Evolutionary conservation across 2,797 vertebrate species (phyloP).

Genomic region (Pangasius macronema): DNA sequence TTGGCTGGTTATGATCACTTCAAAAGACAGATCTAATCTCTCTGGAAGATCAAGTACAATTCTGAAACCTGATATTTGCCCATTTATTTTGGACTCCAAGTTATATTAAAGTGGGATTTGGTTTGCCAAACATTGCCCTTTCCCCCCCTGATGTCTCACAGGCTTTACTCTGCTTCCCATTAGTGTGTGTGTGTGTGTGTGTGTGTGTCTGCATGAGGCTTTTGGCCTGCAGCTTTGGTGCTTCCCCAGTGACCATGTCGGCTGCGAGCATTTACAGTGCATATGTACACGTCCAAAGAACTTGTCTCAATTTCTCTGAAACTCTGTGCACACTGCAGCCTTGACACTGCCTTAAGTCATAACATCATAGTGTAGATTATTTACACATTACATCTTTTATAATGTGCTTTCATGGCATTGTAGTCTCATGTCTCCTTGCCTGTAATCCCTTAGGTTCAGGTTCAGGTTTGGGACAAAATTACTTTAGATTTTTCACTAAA

Average conservation of each 20-base stretch:
- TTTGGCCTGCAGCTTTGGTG: conserved; percentile 71
- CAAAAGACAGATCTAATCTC: conserved; percentile 82
- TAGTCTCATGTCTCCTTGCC: background rate
- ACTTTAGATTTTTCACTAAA: conserved; percentile 17
- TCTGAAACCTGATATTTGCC: conserved; percentile 81
- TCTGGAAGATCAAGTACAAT: conserved; percentile 72
- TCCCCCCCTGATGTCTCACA: conserved; percentile 81
- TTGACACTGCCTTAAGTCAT: conserved; percentile 14
- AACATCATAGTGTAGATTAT: background rate
- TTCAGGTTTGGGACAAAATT: conserved; percentile 11
- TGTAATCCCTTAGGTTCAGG: conserved; percentile 3
- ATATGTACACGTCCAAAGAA: conserved; percentile 78
- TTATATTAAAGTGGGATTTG: conserved; percentile 86
- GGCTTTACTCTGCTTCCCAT: conserved; percentile 76
- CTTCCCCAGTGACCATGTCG: conserved; percentile 65
- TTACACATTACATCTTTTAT: conserved; percentile 14
- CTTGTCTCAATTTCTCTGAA: conserved; percentile 22
- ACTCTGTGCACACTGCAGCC: background rate
- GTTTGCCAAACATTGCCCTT: conserved; percentile 85
- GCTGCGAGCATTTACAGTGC: conserved; percentile 47
- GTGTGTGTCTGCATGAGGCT: background rate
- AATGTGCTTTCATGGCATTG: background rate
- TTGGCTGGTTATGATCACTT: conserved; percentile 68
- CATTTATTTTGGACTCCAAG: conserved; percentile 78
- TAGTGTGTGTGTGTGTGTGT: conserved; percentile 63